Base-by-base conservation (phyloP, 2,888 invertebrate species). In the Seira ritae region DNA sequence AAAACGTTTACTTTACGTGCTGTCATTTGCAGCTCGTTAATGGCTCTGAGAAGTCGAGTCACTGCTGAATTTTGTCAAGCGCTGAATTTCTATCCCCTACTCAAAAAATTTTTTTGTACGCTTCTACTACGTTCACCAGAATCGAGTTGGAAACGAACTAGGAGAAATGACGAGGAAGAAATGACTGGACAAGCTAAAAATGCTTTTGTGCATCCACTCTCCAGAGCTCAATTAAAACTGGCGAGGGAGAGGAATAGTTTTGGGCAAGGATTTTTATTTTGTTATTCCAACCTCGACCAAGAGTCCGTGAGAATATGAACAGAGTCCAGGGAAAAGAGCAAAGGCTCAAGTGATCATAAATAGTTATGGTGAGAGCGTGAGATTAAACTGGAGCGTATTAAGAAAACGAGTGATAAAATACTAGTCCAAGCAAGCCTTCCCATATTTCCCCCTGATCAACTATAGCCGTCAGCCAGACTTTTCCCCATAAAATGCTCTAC, bases 321-420 rank as follows among this genome's bases (percentile, higher is more conserved):
- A 31, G 31, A 62, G 4, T 20, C 2, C 62, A 62, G 62, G 22
- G 62, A 62, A 62, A 62, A 62, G 62, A 62, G 62, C 62, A 62
- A 62, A 62, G 62, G 62, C 62, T 62, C 62, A 62, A 62, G 62
- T 62, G 50, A 62, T 62, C 62, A 62, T 62, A 62, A 62, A 62
- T 62, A 62, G 62, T 62, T 62, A 62, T 62, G 22, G 19, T 62
- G 22, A 62, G 62, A 22, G 62, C 62, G 8, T 62, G 62, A 62
- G 62, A 62, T 62, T 62, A 62, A 20, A 20, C 62, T 62, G n/a
- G 22, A 62, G 22, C 62, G 62, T 20, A 62, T 62, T 20, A 62
- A 62, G 62, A 62, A 62, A 50, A n/a, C 50, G 50, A 3, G 50
- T 50, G 50, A 50, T 50, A 50, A 50, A 62, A 62, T 62, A 20